Evolutionary conservation across 2,797 vertebrate genomes (phyloP), one percentile per base, ranked within the genome.

Genomic region (Amniataba percoides): DNA sequence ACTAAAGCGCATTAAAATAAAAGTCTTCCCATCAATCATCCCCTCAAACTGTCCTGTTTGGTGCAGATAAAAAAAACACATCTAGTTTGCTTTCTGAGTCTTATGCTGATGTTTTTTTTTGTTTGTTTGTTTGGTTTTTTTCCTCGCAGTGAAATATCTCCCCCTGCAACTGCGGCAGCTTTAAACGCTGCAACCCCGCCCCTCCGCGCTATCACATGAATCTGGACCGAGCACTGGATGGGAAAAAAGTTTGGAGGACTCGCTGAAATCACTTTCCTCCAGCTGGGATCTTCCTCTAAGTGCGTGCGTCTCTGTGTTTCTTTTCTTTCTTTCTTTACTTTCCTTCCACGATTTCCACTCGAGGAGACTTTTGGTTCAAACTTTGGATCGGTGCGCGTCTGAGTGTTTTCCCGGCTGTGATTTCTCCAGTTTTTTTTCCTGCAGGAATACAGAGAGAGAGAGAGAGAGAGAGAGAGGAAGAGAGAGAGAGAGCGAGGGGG

Each of bases 171-270:
- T 93, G 92, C 90, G 89, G 92, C 90, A 79, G 90, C 94, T 94
- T 94, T 94, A 94, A 94, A 92, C 68, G 61, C 88, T 65, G 27
- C 87, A 80, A 81, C 94, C 92, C 92, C 94, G 94, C 94, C 94
- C 91, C 92, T 93, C 84, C 49, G 74, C 89, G 81, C 89, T 93
- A 93, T 94, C 94, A 92, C 93, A 93, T 93, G 93, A 92, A 93
- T 92, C 92, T 92, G 88, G 90, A 90, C 90, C 76, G 81, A 73
- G 61, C 86, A 72, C 71, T 91, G 88, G 89, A 93, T 92, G 92
- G 53, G 88, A 80, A 86, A 87, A 92, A 93, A 93, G 88, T 92
- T 93, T 89, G 74, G 87, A 88, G 77, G 81, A 81, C 87, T 88
- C 78, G 80, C 77, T 57, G 78, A 72, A 89, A 73, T 70, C 81